Percentiles rank a stretch among this genome's conserved stretches.
Conservation (phyloP, 2,797 vertebrate genomes). For the Fistularia tabacaria region DNA sequence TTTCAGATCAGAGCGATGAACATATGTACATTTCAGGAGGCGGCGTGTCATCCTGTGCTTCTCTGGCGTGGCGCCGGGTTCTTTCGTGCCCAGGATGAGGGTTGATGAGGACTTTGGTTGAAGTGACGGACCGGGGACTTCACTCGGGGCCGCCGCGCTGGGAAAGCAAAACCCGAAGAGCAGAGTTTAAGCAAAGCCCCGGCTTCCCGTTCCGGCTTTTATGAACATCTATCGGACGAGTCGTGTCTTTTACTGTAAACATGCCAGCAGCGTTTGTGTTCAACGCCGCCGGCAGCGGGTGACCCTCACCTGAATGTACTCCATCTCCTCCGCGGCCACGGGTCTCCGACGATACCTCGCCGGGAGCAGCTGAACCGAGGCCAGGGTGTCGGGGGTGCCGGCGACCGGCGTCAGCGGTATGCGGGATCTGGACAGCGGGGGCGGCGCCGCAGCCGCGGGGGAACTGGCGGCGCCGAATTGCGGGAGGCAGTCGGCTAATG, state of each 20-base stretch:
- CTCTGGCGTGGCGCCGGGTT: slow-evolving; percentile 29
- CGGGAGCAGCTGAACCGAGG: slow-evolving; percentile 65
- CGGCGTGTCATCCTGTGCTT: slow-evolving; percentile 60
- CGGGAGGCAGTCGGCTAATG: slow-evolving; percentile 36
- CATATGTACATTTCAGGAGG: slow-evolving; percentile 66
- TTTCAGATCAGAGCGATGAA: slow-evolving; percentile 45
- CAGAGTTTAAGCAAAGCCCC: too few relatives aligned
- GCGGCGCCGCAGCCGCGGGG: slow-evolving; percentile 19
- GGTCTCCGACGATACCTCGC: slow-evolving; percentile 73
- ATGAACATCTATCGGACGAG: too few relatives aligned
- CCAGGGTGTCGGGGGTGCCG: slow-evolving; percentile 67
- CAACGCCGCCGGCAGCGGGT: too few relatives aligned
- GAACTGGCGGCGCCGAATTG: slow-evolving; percentile 36
- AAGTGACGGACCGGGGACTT: slow-evolving; percentile 30
- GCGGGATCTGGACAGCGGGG: slow-evolving; percentile 43
- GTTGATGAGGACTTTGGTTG: slow-evolving; percentile 44
- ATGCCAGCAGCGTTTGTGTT: too few relatives aligned
- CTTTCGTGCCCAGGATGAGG: slow-evolving; percentile 37
- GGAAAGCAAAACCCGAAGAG: too few relatives aligned
- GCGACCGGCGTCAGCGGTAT: slow-evolving; percentile 49
- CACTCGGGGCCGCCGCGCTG: slow-evolving; percentile 80
- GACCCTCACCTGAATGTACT: slow-evolving; percentile 73
- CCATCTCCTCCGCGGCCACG: slow-evolving; percentile 70
- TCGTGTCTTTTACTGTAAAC: too few relatives aligned
- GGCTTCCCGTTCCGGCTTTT: too few relatives aligned